Base-by-base conservation (phyloP, 2,113 vertebrate species). In the Equus przewalskii region DNA sequence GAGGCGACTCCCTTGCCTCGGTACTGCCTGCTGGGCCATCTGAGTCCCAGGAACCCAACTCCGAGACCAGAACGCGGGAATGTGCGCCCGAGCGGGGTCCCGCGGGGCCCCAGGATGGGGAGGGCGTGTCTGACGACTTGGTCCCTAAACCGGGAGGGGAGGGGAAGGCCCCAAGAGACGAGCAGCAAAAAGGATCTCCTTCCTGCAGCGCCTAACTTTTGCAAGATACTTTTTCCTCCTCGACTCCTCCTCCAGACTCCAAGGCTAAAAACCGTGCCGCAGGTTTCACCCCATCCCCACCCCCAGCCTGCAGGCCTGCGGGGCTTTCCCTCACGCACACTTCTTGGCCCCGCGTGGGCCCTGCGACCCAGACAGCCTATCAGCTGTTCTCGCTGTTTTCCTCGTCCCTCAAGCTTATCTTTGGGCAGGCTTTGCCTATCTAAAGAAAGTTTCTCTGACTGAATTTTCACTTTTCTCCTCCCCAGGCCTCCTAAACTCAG, bases 61-160 rank as follows among this genome's bases (percentile, higher is more conserved):
- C 26, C 13, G 30, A 76, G 46, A 51, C 33, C 46, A 36, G 60
- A 76, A 62, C 30, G 26, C 54, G 9, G 64, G 80, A 83, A 84
- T 54, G 46, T 85, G 79, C 14, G 28, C 91, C n/a, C 6, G 1
- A 87, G 87, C 13, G 22, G 93, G 93, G 85, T 88, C 85, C 72
- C 78, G 1, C 15, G 94, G 85, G 64, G 86, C 54, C 19, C 82
- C 80, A 18, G 70, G 26, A n/a, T 22, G 56, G 89, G 60, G 96
- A 93, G 93, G 93, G 92, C 75, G 93, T 78, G 95, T 97, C 96
- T 72, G 88, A 85, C 4, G 81, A 79, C 64, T 78, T 15, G 6
- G 73, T n/a, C 46, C 70, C 76, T 24, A 49, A 94, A 58, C 67
- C 26, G 2, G 60, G 87, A 95, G 79, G 64, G 60, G 36, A 56